These are phyloP conservation scores for Phasianus colchicus DNA, from an alignment of 2,113 vertebrate genomes.

Conservation along the genomic window DNA sequence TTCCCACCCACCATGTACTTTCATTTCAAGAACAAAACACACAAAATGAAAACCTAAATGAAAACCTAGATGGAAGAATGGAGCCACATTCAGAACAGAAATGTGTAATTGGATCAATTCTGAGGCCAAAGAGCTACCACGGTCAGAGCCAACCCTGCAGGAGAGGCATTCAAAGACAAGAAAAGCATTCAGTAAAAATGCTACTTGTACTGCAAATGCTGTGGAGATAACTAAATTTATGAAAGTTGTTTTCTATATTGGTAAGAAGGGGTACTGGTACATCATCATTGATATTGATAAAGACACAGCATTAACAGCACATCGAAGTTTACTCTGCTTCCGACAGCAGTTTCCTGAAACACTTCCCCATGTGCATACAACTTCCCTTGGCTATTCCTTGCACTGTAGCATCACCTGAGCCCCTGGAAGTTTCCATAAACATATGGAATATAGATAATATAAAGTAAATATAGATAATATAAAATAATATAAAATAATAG, in stretches of 20 bases:
- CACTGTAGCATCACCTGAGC: accelerated
- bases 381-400: background rate
- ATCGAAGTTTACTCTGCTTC: background rate
- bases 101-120: background rate
- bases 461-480: no score
- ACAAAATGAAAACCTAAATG: background rate
- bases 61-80: background rate
- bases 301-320: background rate
- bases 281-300: background rate
- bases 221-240: background rate
- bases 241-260: background rate
- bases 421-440: background rate
- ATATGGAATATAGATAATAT: no score
- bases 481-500: background rate
- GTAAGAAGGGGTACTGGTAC: background rate
- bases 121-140: background rate
- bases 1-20: background rate
- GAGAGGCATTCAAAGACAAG: background rate
- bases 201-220: background rate
- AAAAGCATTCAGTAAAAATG: background rate
- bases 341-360: background rate
- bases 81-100: background rate
- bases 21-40: background rate
- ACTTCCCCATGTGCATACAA: accelerated
- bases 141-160: background rate